Percentiles rank a stretch among this genome's conserved stretches.
phyloP scores from a whole-genome alignment of 2,888 invertebrate species.

The Rhingia campestris region DNA sequence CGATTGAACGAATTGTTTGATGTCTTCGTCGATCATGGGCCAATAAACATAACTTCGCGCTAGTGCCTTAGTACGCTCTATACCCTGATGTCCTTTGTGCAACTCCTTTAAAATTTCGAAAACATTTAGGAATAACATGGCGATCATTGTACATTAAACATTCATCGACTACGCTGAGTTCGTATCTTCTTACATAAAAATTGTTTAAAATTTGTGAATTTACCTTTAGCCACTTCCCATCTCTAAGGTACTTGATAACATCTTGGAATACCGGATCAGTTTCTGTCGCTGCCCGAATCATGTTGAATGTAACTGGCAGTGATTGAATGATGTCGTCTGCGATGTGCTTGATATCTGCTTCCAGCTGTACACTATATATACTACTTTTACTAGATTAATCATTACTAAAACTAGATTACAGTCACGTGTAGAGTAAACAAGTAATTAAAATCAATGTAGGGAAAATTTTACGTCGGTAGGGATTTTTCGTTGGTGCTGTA shows the following conservation, averaged over 20 bases:
- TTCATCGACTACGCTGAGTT: conserved; percentile 7
- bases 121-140: conserved; percentile 23
- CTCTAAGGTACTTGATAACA: neutral
- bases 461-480: no score
- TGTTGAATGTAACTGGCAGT: conserved; percentile 4
- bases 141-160: conserved; percentile 41
- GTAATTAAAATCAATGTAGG: no score
- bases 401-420: no score
- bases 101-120: conserved; percentile 32
- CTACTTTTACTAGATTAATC: no score
- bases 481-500: no score
- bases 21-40: conserved; percentile 74
- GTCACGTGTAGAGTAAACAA: no score
- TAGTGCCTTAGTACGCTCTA: conserved; percentile 62
- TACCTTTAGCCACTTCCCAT: neutral
- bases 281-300: conserved; percentile 1
- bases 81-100: conserved; percentile 48
- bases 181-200: neutral
- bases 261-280: neutral
- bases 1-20: conserved; percentile 67
- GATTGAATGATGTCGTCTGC: conserved; percentile 2
- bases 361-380: neutral
- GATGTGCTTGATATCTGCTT: conserved; percentile 4
- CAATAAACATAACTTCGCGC: conserved; percentile 75
- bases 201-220: neutral